A percentile compares a stretch with the other conserved stretches of the same genome.
Conservation (phyloP, 2,113 vertebrate genomes). For the Harpagus bidentatus region DNA sequence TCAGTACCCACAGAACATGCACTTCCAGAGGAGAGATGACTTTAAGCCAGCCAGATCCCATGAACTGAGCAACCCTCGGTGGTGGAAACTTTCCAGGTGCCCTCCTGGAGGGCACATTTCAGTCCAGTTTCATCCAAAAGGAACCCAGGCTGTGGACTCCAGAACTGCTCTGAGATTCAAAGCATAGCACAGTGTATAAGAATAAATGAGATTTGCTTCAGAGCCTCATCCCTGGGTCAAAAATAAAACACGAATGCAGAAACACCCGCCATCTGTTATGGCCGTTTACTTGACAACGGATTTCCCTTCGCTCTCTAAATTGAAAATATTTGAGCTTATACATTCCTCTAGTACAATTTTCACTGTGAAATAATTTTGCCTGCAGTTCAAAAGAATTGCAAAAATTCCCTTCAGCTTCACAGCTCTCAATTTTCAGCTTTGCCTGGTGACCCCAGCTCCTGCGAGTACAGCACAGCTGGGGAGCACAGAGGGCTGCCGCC, state of each 20-base stretch:
- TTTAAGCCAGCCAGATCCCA: neutral
- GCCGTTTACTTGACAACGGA: neutral
- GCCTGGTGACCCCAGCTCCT: neutral
- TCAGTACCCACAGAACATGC: neutral
- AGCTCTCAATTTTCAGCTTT: neutral
- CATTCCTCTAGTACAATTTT: neutral
- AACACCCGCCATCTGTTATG: neutral
- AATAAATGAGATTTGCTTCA: neutral
- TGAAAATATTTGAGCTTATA: conserved; percentile 7
- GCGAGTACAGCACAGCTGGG: neutral
- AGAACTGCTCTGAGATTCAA: neutral
- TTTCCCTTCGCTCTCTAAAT: neutral
- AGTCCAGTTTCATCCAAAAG: neutral
- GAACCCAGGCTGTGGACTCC: neutral
- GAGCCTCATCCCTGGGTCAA: neutral
- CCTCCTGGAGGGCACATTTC: neutral
- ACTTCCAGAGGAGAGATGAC: neutral
- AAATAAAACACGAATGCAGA: conserved; percentile 4
- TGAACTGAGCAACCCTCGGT: neutral
- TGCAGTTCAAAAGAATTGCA: conserved; percentile 7
- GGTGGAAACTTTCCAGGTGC: neutral
- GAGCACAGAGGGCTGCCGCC: neutral
- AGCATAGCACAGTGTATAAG: neutral
- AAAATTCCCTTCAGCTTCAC: conserved; percentile 4
- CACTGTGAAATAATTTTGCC: conserved; percentile 5